Conservation (phyloP, 2,888 invertebrate species). For the Isoperla grammatica region DNA sequence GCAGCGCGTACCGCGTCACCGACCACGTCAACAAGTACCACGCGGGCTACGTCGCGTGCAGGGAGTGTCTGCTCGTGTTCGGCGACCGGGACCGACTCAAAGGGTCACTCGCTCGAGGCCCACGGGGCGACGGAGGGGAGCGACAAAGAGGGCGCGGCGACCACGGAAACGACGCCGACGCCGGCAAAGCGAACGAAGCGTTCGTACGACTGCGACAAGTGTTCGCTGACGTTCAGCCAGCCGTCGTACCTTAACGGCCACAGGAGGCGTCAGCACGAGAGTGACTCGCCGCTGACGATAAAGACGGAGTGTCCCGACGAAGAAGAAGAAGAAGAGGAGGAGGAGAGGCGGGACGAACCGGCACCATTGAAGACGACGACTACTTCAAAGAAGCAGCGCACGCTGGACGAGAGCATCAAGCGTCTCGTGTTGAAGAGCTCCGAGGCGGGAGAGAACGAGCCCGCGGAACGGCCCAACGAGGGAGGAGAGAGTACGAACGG, state of each 20-base stretch:
- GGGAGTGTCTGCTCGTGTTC: slow-evolving; percentile 54
- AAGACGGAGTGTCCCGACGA: too few species aligned
- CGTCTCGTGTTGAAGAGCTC: too few species aligned
- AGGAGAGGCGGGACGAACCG: too few species aligned
- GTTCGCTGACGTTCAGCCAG: slow-evolving; percentile 13
- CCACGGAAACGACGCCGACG: slow-evolving; percentile 29
- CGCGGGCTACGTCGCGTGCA: slow-evolving; percentile 53
- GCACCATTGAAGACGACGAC: too few species aligned
- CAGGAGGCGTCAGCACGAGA: slow-evolving; percentile 16
- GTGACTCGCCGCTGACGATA: background rate
- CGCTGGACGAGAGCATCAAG: too few species aligned
- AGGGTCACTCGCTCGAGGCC: slow-evolving; percentile 44
- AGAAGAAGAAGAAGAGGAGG: too few species aligned
- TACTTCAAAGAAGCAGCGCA: too few species aligned
- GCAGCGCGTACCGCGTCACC: slow-evolving; percentile 50
- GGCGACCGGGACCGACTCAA: slow-evolving; percentile 48
- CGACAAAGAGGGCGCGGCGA: slow-evolving; percentile 21
- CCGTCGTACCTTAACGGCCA: slow-evolving; percentile 22
- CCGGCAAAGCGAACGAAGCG: slow-evolving; percentile 18
- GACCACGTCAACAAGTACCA: slow-evolving; percentile 56
- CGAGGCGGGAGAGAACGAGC: too few species aligned
- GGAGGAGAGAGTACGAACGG: too few species aligned
- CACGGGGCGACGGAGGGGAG: slow-evolving; percentile 23
- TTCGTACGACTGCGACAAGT: slow-evolving; percentile 23
- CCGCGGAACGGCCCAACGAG: too few species aligned